phyloP scores from a whole-genome alignment of 2,797 vertebrate species.

The Sebastiscus tertius region DNA sequence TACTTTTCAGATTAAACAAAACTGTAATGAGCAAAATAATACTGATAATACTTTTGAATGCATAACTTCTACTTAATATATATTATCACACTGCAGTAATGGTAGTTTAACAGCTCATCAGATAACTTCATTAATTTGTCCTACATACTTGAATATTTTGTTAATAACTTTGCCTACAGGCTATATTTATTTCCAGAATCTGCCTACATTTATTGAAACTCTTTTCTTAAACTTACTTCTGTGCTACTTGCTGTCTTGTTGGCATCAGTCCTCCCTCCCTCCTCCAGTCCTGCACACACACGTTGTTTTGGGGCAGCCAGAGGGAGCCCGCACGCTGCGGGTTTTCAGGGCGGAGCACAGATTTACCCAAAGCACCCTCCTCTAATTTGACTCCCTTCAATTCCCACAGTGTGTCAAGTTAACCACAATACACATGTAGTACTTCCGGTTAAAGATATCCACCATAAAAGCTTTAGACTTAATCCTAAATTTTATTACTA shows the following conservation, averaged over 20 bases:
- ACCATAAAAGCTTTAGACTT: neutral
- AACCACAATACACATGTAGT: accelerated
- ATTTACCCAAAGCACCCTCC: conserved; percentile 55
- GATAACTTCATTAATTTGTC: neutral
- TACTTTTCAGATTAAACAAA: neutral
- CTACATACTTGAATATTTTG: neutral
- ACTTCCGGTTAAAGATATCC: conserved; percentile 6
- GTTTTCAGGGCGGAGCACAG: conserved; percentile 51
- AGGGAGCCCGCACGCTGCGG: conserved; percentile 72
- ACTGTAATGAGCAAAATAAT: neutral
- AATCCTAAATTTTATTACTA: too few species aligned
- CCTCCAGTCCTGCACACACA: neutral
- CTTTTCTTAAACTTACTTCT: neutral
- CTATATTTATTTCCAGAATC: neutral
- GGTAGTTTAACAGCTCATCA: neutral
- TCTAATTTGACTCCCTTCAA: conserved; percentile 19
- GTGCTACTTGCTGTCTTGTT: accelerated
- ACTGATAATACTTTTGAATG: neutral
- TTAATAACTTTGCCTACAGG: neutral
- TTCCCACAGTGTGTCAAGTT: conserved; percentile 13
- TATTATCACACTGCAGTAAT: neutral
- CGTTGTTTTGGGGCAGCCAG: conserved; percentile 61
- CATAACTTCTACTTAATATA: neutral
- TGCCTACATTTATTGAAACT: neutral
- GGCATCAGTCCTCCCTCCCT: neutral